These are phyloP conservation scores for Nipponia nippon DNA, from an alignment of 2,113 vertebrate genomes.

Conservation along the genomic window DNA sequence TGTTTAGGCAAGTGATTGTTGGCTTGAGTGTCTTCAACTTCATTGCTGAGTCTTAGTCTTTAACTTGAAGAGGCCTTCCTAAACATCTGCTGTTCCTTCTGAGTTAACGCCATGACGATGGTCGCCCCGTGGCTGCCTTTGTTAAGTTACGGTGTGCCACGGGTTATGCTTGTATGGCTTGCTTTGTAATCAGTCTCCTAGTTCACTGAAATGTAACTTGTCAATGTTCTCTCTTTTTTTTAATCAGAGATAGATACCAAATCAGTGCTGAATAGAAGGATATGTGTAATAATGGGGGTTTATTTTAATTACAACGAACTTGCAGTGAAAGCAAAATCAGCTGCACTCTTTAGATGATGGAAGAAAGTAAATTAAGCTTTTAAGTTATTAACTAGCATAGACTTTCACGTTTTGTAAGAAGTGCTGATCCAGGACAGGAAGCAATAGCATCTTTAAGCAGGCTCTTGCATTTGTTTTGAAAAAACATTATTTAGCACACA, in stretches of 20 bases:
- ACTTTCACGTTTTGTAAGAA: neutral
- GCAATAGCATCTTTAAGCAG: neutral
- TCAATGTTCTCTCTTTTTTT: neutral
- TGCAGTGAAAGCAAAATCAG: neutral
- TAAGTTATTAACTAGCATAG: neutral
- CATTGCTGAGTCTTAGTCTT: neutral
- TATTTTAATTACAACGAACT: neutral
- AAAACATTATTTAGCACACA: rapidly evolving
- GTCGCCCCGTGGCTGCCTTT: neutral
- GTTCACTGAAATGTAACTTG: neutral
- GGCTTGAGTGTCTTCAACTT: neutral
- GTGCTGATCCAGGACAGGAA: neutral
- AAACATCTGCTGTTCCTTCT: neutral
- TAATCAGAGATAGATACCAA: neutral
- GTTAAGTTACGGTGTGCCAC: rapidly evolving
- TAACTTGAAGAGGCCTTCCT: neutral
- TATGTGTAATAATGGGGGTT: neutral
- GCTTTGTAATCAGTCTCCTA: neutral
- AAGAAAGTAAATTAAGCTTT: neutral
- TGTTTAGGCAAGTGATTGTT: neutral
- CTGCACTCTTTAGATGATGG: neutral
- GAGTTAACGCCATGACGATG: rapidly evolving
- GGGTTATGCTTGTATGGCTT: neutral
- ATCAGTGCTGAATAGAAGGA: neutral
- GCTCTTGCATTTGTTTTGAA: neutral